Evolutionary conservation across 2,888 invertebrate genomes (phyloP).

Genomic region (Oscheius sp.): DNA sequence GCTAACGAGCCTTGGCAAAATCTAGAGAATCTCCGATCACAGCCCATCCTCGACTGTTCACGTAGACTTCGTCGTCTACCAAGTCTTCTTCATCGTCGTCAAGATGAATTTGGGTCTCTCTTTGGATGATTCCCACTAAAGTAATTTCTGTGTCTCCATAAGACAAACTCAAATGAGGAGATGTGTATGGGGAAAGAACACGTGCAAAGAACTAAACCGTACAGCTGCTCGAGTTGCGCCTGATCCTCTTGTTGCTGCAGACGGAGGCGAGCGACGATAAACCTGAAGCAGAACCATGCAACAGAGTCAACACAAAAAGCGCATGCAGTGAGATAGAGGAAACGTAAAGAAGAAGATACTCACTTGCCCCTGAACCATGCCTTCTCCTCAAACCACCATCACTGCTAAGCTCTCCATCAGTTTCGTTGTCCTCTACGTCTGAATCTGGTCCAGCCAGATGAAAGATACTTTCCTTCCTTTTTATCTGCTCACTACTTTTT

Average conservation of each 20-base stretch:
- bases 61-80: conserved; percentile 55
- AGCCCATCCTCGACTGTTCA: conserved; percentile 69
- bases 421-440: conserved; percentile 34
- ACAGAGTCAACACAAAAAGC: background rate
- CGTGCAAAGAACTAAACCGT: conserved; percentile 25
- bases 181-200: background rate
- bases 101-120: conserved; percentile 60
- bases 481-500: conserved; percentile 59
- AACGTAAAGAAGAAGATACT: conserved; percentile 9
- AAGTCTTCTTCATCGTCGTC: conserved; percentile 59
- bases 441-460: conserved; percentile 17
- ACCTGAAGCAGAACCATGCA: conserved; percentile 47
- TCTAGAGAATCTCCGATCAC: conserved; percentile 68
- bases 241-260: conserved; percentile 45
- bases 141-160: background rate
- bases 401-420: conserved; percentile 39
- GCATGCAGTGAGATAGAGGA: background rate
- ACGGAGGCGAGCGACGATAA: conserved; percentile 51
- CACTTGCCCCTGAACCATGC: conserved; percentile 47
- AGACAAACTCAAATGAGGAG: conserved; percentile 9
- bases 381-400: conserved; percentile 41
- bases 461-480: conserved; percentile 47
- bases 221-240: conserved; percentile 48
- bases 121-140: conserved; percentile 59
- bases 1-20: conserved; percentile 61